Evolutionary conservation across 53 echinoderm and acorn worm species (phyloP).

Genomic region (Paracentrotus lividus): DNA sequence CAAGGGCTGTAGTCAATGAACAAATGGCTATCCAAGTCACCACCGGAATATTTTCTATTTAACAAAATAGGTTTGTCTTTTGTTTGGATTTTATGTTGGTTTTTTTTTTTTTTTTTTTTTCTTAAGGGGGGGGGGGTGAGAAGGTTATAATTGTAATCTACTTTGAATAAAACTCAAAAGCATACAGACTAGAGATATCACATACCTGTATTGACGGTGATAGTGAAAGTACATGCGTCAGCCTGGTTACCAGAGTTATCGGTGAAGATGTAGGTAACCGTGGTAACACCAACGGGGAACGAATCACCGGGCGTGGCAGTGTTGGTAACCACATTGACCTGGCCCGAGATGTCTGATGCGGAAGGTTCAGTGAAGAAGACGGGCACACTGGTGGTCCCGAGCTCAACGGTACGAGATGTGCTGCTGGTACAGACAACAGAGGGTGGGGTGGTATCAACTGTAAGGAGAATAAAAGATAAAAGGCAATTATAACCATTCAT

Average conservation of each 20-base stretch:
- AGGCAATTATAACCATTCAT: too few relatives aligned
- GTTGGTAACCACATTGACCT: conserved; percentile 6
- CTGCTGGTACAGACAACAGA: conserved; percentile 27
- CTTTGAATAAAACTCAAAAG: too few relatives aligned
- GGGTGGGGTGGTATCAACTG: conserved; percentile 71
- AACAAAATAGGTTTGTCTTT: too few relatives aligned
- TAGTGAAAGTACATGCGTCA: conserved; percentile 69
- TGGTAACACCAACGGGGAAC: conserved; percentile 75
- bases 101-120: too few relatives aligned
- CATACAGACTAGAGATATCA: background rate
- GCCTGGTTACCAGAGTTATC: conserved; percentile 75
- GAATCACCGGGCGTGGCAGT: conserved; percentile 67
- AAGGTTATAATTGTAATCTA: too few relatives aligned
- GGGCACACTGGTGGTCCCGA: background rate
- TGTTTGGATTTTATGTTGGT: too few relatives aligned
- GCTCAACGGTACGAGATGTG: background rate
- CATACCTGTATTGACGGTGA: conserved; percentile 76
- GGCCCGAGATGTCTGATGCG: conserved; percentile 75
- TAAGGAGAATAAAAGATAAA: background rate
- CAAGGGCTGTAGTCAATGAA: too few relatives aligned
- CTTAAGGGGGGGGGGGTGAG: too few relatives aligned
- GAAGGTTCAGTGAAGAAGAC: background rate
- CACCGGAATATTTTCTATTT: too few relatives aligned
- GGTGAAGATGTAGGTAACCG: conserved; percentile 74
- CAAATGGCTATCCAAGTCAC: too few relatives aligned